phyloP scores from a whole-genome alignment of 2,888 invertebrate species.

The Agrotis ipsilon region DNA sequence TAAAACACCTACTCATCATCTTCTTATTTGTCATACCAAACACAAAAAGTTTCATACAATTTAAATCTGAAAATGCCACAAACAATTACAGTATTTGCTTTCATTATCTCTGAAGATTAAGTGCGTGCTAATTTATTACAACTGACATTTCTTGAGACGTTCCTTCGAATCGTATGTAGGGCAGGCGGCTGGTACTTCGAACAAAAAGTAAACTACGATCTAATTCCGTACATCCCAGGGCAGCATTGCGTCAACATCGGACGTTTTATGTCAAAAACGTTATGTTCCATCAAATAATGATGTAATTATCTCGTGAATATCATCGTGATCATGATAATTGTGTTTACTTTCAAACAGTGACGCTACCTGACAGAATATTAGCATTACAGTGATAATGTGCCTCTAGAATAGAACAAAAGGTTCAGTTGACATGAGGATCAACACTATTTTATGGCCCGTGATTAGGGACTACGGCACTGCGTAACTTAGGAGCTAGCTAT shows the following conservation, averaged over 20 bases:
- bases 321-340: constrained; percentile 45
- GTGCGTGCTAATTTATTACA: constrained; percentile 49
- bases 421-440: constrained; percentile 38
- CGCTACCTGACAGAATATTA: constrained; percentile 44
- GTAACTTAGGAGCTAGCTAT: neutral
- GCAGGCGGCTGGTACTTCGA: constrained; percentile 44
- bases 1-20: neutral
- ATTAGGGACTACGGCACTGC: constrained; percentile 21
- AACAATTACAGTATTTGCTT: constrained; percentile 40
- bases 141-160: constrained; percentile 61
- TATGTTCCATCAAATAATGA: constrained; percentile 45
- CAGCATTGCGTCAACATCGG: constrained; percentile 40
- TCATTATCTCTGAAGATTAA: constrained; percentile 50
- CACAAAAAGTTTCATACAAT: constrained; percentile 6
- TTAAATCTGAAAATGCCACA: constrained; percentile 22
- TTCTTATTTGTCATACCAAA: constrained; percentile 13
- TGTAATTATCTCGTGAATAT: constrained; percentile 54
- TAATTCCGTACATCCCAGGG: constrained; percentile 61
- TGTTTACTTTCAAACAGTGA: constrained; percentile 59
- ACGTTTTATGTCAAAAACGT: constrained; percentile 54
- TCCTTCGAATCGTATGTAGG: constrained; percentile 48
- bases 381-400: constrained; percentile 36
- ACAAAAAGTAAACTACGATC: constrained; percentile 53
- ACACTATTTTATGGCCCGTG: constrained; percentile 26
- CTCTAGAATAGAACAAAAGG: constrained; percentile 25